Percentiles rank a stretch among this genome's conserved stretches.
Evolutionary conservation across 2,888 invertebrate species (phyloP).

Genomic region (Cephus nigrinus): DNA sequence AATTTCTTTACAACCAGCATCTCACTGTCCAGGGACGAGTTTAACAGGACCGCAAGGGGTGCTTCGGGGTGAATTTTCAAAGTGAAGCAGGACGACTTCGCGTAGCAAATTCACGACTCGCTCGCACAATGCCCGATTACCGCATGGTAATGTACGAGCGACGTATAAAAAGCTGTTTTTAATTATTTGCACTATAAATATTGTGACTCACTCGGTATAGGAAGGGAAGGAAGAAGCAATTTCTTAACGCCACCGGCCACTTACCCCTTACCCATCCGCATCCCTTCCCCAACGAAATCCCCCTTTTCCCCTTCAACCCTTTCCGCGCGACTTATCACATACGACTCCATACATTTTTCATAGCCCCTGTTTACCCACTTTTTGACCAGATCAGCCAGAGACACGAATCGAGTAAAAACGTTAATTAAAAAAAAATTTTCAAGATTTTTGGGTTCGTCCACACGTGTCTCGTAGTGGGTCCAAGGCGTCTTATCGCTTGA

Average conservation of each 20-base stretch:
- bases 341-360: not conserved
- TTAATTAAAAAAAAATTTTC: not conserved
- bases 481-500: slow-evolving; percentile 28
- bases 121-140: slow-evolving; percentile 45
- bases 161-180: slow-evolving; percentile 35
- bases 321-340: not conserved
- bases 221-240: slow-evolving; percentile 13
- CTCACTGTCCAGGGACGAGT: slow-evolving; percentile 31
- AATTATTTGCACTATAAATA: slow-evolving; percentile 54
- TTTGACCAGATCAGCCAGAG: not conserved
- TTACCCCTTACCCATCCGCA: not conserved
- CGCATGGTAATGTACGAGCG: slow-evolving; percentile 25
- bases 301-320: not conserved
- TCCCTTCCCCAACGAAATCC: not conserved
- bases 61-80: not conserved
- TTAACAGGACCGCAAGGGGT: slow-evolving; percentile 27
- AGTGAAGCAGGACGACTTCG: slow-evolving; percentile 12
- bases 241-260: not conserved
- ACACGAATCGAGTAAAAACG: not conserved
- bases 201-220: slow-evolving; percentile 43
- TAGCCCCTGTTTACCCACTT: not conserved
- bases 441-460: not conserved
- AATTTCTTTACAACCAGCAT: slow-evolving; percentile 18
- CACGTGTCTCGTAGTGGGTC: not conserved
- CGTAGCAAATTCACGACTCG: slow-evolving; percentile 48